Evolutionary conservation across 2,888 invertebrate genomes (phyloP).

Genomic region (Sphaerophoria taeniata): DNA sequence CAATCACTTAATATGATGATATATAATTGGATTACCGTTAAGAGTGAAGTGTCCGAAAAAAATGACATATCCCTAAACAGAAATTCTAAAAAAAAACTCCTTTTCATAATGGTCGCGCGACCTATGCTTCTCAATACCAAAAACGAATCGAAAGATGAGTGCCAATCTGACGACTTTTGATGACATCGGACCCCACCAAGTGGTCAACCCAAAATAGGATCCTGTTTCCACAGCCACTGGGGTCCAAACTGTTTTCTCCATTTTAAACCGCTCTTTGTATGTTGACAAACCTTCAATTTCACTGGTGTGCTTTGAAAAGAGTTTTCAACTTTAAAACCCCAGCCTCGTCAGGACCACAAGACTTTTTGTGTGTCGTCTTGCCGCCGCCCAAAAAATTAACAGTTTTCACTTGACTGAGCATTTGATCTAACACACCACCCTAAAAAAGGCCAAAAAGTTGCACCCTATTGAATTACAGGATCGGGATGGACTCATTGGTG

Average conservation of each 20-base stretch:
- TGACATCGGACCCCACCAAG: conserved; percentile 60
- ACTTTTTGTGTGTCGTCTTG: conserved; percentile 1
- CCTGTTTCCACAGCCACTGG: conserved; percentile 43
- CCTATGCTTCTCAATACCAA: conserved; percentile 4
- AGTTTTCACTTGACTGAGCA: conserved; percentile 53
- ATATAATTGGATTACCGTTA: conserved; percentile 60
- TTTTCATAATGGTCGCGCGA: conserved; percentile 62
- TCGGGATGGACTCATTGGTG: conserved; percentile 55
- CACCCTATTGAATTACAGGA: conserved; percentile 68
- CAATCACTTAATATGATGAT: conserved; percentile 38
- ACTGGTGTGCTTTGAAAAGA: conserved; percentile 58
- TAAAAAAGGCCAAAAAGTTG: conserved; percentile 66
- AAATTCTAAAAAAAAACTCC: conserved; percentile 47
- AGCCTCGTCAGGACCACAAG: conserved; percentile 29
- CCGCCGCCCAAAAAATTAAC: conserved; percentile 55
- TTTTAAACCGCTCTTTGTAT: conserved; percentile 21
- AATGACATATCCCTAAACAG: conserved; percentile 19
- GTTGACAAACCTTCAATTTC: conserved; percentile 35
- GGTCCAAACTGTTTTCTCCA: conserved; percentile 56
- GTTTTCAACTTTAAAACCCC: conserved; percentile 69
- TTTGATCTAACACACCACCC: conserved; percentile 70
- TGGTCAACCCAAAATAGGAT: conserved; percentile 51
- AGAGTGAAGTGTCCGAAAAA: conserved; percentile 17
- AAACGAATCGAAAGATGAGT: conserved; percentile 44
- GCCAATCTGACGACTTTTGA: conserved; percentile 41